These are phyloP conservation scores for Hesperia comma DNA, from an alignment of 2,888 invertebrate species.

Conservation along the genomic window DNA sequence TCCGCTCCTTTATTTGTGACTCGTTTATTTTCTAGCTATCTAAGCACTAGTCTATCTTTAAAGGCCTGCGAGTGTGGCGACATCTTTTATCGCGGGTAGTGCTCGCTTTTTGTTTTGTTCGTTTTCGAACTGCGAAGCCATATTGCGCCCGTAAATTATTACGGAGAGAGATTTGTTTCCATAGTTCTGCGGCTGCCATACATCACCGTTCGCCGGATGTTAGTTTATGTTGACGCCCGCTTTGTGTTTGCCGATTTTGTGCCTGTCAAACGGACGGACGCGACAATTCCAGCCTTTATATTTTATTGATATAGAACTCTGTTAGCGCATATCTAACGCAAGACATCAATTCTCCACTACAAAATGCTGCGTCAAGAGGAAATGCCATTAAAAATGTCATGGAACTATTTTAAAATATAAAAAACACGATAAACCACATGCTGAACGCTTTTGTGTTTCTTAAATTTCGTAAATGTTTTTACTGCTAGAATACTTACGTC, in stretches of 20 bases:
- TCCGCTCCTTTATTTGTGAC: slow-evolving; percentile 59
- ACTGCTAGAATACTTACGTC: slow-evolving; percentile 2
- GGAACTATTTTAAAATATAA: not conserved
- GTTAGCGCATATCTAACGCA: slow-evolving; percentile 42
- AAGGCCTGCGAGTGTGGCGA: slow-evolving; percentile 69
- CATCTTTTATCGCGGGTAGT: slow-evolving; percentile 77
- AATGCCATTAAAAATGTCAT: slow-evolving; percentile 20
- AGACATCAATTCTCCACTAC: slow-evolving; percentile 28
- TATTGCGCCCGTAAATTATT: slow-evolving; percentile 81
- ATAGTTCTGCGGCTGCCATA: slow-evolving; percentile 80
- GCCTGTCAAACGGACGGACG: slow-evolving; percentile 62
- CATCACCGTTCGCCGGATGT: slow-evolving; percentile 79
- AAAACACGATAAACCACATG: not conserved
- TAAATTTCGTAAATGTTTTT: not conserved
- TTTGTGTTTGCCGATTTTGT: slow-evolving; percentile 73
- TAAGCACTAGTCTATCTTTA: slow-evolving; percentile 66
- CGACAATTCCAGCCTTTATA: slow-evolving; percentile 58
- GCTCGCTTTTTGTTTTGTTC: slow-evolving; percentile 74
- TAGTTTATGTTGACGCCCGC: slow-evolving; percentile 78
- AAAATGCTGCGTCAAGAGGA: slow-evolving; percentile 23
- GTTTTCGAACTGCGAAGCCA: slow-evolving; percentile 73
- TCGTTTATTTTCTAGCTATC: slow-evolving; percentile 64
- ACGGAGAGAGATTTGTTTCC: slow-evolving; percentile 79
- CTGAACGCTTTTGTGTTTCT: not conserved
- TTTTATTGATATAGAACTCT: slow-evolving; percentile 48